Evolutionary conservation across 1,140 invertebrate genomes (phyloP).

Genomic region (Drosophila ambigua): DNA sequence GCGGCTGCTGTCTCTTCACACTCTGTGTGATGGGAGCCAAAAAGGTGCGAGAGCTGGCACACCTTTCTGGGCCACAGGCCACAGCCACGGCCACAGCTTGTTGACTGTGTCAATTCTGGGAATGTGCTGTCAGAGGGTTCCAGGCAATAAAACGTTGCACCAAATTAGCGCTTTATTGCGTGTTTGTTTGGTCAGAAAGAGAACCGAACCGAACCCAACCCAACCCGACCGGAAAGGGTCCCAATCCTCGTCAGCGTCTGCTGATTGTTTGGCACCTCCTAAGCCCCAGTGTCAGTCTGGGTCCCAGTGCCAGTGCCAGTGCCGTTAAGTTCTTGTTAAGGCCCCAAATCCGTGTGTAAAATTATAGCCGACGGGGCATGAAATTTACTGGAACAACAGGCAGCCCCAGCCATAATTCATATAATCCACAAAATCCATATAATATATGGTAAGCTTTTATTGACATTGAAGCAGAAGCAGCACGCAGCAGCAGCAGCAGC

Average conservation of each 20-base stretch:
- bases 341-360: conserved; percentile 20
- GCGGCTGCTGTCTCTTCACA: conserved; percentile 64
- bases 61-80: conserved; percentile 42
- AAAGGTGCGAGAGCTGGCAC: conserved; percentile 70
- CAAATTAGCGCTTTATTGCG: conserved; percentile 80
- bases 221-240: conserved; percentile 49
- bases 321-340: conserved; percentile 73
- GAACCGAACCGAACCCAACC: not conserved
- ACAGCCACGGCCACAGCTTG: conserved; percentile 43
- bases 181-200: conserved; percentile 66
- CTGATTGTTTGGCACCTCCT: conserved; percentile 2
- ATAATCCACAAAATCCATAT: conserved; percentile 51
- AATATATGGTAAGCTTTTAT: conserved; percentile 62
- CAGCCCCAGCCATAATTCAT: conserved; percentile 8
- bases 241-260: not conserved
- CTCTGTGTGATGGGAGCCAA: conserved; percentile 36
- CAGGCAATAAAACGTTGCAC: conserved; percentile 70
- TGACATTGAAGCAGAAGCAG: conserved; percentile 58
- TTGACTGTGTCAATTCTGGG: conserved; percentile 73
- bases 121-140: conserved; percentile 25
- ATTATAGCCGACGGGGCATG: conserved; percentile 29
- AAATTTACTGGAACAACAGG: conserved; percentile 34
- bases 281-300: not conserved
- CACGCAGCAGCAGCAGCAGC: conserved; percentile 33
- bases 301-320: conserved; percentile 15